Conservation (phyloP, 2,113 vertebrate species). For the Echinops telfairi region DNA sequence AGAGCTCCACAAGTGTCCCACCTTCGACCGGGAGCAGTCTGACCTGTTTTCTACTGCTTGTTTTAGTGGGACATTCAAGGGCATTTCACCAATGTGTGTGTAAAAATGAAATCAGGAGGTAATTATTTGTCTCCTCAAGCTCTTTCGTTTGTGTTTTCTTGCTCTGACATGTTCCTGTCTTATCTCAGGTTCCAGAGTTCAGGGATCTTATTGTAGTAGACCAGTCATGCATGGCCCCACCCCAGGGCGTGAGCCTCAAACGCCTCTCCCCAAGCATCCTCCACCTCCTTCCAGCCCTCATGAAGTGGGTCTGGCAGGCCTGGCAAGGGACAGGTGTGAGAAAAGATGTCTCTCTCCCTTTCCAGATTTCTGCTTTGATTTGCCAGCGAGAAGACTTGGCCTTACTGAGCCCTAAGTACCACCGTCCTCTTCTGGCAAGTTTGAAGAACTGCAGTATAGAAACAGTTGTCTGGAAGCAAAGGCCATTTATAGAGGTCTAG, state of each 20-base stretch:
- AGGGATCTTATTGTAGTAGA: neutral
- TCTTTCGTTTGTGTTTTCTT: neutral
- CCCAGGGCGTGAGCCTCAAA: neutral
- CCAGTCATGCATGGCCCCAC: neutral
- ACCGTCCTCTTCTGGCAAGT: slow-evolving; percentile 57
- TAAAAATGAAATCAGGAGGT: too few species aligned
- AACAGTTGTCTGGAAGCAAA: neutral
- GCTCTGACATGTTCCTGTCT: neutral
- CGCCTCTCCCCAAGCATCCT: neutral
- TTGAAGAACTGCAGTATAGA: neutral
- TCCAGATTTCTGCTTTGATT: neutral
- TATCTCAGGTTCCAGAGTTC: neutral
- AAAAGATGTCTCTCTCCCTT: neutral
- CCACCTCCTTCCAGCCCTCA: neutral
- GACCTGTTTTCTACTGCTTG: too few species aligned
- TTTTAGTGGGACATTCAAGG: too few species aligned
- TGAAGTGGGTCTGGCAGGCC: slow-evolving; percentile 1
- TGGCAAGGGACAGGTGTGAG: slow-evolving; percentile 23
- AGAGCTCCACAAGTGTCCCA: neutral
- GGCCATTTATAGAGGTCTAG: too few species aligned
- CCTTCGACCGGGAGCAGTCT: neutral
- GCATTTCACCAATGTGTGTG: too few species aligned
- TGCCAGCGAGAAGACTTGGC: neutral
- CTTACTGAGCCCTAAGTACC: slow-evolving; percentile 20
- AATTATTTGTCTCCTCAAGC: too few species aligned